Evolutionary conservation across 2,113 vertebrate genomes (phyloP), one percentile per base, ranked within the genome.

Genomic region (Malaclemys terrapin): DNA sequence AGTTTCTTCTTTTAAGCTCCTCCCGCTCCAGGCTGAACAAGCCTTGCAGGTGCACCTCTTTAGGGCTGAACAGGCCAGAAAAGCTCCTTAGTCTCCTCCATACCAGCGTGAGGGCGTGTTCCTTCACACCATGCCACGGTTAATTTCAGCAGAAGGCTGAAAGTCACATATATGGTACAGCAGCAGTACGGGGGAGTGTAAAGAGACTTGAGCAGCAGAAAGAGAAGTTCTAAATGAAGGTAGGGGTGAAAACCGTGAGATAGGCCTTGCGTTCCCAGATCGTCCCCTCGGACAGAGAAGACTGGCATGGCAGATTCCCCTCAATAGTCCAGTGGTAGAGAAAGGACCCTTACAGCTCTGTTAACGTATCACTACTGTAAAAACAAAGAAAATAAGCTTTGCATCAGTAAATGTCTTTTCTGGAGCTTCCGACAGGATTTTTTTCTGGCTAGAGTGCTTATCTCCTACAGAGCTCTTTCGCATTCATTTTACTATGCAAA

Each of bases 401-500:
- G 20, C 38, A 13, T 14, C 38, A 76, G 24, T 42, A 76, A 25
- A 76, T 76, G 38, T 24, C 38, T 76, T 45, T 45, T 25, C 72
- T 45, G 38, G 38, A 24, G 38, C n/a, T 76, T 76, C 72, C 10
- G 5, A 45, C 38, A 14, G 72, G 38, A 45, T 76, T 76, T 76
- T 69, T 45, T 45, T 22, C 12, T 24, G 24, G 72, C 72, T 13
- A 52, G 78, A 11, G 49, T 5, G 9, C 50, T 35, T 11, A 31
- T 52, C 47, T 53, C 50, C 93, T 72, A 56, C 53, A 84, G 50
- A 85, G 27, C 82, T 9, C 14, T 5, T 45, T 57, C 38, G 29
- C 82, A 88, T 83, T 95, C 91, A 53, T 92, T 81, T 78, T 84
- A 57, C 62, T 57, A 56, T 95, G 81, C 79, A 96, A 93, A 93